These are phyloP conservation scores for Thomomys bottae DNA, from an alignment of 2,113 vertebrate species.

Conservation along the genomic window DNA sequence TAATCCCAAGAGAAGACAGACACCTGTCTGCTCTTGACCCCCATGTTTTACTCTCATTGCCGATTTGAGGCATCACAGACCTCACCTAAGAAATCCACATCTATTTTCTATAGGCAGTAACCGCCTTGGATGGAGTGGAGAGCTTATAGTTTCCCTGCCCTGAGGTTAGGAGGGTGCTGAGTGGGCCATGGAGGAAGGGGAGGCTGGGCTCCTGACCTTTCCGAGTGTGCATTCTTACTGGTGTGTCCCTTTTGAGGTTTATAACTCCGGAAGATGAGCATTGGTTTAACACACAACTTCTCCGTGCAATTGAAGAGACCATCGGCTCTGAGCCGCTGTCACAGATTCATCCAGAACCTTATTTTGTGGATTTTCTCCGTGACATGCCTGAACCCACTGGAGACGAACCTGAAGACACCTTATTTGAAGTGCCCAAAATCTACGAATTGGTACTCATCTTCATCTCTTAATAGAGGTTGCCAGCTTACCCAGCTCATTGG, in stretches of 20 bases:
- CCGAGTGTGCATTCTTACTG: not conserved
- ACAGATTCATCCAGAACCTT: slow-evolving; percentile 78
- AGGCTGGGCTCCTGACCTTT: not conserved
- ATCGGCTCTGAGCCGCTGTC: slow-evolving; percentile 53
- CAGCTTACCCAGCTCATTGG: not conserved
- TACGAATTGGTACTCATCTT: slow-evolving; percentile 86
- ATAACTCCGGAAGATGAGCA: slow-evolving; percentile 82
- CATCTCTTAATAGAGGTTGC: slow-evolving; percentile 2
- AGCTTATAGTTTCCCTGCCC: not conserved
- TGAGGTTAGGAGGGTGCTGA: not conserved
- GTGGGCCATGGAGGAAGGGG: not conserved
- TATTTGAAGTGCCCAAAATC: slow-evolving; percentile 84
- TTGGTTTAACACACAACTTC: slow-evolving; percentile 84
- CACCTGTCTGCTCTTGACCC: accelerated
- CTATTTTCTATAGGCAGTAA: not conserved
- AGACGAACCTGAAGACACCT: slow-evolving; percentile 84
- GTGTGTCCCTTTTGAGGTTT: slow-evolving; percentile 79
- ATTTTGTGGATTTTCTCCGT: slow-evolving; percentile 88
- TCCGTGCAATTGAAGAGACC: slow-evolving; percentile 81
- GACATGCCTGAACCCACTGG: slow-evolving; percentile 86
- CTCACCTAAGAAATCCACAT: not conserved
- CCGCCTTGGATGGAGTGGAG: not conserved
- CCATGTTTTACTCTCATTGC: not conserved
- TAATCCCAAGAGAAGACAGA: not conserved
- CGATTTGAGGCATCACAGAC: not conserved